Base-by-base conservation (phyloP, 2,888 invertebrate genomes). In the Prosapia bicincta region DNA sequence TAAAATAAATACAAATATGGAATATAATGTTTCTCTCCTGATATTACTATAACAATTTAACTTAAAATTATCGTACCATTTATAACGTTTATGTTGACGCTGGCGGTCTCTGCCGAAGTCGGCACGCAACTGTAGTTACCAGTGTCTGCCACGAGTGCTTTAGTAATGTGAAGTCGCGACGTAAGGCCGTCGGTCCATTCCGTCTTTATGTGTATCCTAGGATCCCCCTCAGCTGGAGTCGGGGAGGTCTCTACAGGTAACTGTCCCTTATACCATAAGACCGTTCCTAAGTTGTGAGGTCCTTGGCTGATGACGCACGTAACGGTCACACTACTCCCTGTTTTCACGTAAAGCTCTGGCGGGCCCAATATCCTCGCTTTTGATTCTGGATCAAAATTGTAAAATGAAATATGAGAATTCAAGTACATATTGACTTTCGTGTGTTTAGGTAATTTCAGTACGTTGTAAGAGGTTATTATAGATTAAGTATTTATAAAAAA, bases 51-150 rank as follows among this genome's bases (percentile, higher is more conserved):
- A n/a, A n/a, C n/a, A n/a, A n/a, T n/a, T n/a, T n/a, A n/a, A n/a
- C n/a, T n/a, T n/a, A n/a, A n/a, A n/a, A n/a, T n/a, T n/a, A n/a
- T n/a, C n/a, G n/a, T 75, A 80, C 80, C 80, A 43, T 94, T 95
- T 84, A 96, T 94, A 83, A 96, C 93, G 86, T 96, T 95, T 82
- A 96, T 94, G 84, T 93, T 94, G 83, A 95, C 94, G 82, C 93
- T 93, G 76, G 95, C 91, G 71, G 92, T 90, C 82, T 92, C 92
- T 72, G 95, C 94, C 86, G 94, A 92, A 72, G 95, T 95, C 30
- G 95, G 95, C 80, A 93, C 92, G 30, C 96, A 96, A 84, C 95
- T 94, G 85, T 95, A 96, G 87, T 96, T 96, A 78, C 96, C 96
- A 78, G 94, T 94, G 85, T 96, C 95, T 75, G 90, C 88, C 71